Conservation (phyloP, 2,888 invertebrate genomes). For the Tupiocoris notatus region DNA sequence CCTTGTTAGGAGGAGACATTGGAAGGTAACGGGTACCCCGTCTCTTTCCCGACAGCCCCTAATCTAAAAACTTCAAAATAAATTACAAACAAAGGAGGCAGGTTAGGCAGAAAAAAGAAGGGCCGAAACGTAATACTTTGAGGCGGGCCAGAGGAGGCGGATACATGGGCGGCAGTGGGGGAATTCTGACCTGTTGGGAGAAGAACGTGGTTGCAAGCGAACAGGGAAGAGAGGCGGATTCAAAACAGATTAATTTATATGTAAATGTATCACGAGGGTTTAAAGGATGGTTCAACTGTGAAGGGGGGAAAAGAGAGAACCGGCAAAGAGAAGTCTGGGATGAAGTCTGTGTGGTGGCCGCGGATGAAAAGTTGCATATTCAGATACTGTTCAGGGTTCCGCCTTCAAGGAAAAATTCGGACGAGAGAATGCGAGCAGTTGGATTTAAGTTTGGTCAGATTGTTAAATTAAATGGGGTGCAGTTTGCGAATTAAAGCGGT, state of each 20-base stretch:
- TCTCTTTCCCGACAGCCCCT: constrained; percentile 21
- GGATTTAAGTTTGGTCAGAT: background rate
- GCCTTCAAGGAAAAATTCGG: background rate
- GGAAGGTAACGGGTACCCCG: background rate
- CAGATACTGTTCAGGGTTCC: background rate
- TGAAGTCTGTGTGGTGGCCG: background rate
- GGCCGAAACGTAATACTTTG: background rate
- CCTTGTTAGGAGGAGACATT: background rate
- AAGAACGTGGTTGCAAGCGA: background rate
- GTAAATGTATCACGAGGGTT: constrained; percentile 34
- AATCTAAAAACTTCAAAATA: constrained; percentile 38
- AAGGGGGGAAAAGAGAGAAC: constrained; percentile 3
- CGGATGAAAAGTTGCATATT: constrained; percentile 27
- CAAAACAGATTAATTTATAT: constrained; percentile 46
- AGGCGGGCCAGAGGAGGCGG: background rate
- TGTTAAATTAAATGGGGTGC: no score
- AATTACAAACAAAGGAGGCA: constrained; percentile 35
- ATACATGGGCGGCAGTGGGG: background rate
- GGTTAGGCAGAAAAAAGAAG: background rate
- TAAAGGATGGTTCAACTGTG: constrained; percentile 12
- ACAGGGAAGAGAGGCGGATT: constrained; percentile 21
- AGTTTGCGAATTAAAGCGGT: no score
- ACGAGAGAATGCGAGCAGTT: background rate
- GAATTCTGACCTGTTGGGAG: constrained; percentile 6
- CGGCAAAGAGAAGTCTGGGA: background rate